Conservation (phyloP, 2,797 vertebrate species). For the Sparidentex hasta region DNA sequence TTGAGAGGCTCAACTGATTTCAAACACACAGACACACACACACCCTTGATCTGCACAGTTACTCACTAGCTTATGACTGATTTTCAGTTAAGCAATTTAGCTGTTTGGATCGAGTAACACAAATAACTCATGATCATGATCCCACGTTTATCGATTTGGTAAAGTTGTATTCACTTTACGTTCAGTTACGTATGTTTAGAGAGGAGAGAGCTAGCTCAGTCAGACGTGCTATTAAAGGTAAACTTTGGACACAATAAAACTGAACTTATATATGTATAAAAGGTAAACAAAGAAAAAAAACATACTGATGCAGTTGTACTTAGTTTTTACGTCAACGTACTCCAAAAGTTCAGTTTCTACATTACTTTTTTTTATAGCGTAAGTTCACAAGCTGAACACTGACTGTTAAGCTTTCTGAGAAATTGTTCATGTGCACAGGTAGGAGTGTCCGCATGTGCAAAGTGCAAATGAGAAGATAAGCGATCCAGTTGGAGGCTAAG, state of each 20-base stretch:
- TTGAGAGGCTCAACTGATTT: too few relatives aligned
- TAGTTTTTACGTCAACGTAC: background rate
- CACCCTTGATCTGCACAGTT: too few relatives aligned
- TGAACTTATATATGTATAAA: background rate
- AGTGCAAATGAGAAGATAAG: conserved; percentile 66
- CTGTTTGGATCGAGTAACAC: too few relatives aligned
- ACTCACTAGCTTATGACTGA: too few relatives aligned
- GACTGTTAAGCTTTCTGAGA: background rate
- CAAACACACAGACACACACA: too few relatives aligned
- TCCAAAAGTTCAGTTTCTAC: background rate
- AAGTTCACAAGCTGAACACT: background rate
- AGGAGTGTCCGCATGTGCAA: conserved; percentile 54
- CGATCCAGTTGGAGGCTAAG: conserved; percentile 15
- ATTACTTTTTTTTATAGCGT: background rate
- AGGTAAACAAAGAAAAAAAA: background rate
- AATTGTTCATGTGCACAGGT: background rate
- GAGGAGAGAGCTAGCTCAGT: background rate
- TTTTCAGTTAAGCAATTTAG: too few relatives aligned
- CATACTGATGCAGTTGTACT: background rate
- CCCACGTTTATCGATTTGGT: too few relatives aligned
- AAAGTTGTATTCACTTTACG: too few relatives aligned
- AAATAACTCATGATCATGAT: too few relatives aligned
- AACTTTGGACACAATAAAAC: background rate
- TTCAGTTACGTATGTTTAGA: too few relatives aligned
- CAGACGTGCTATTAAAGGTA: background rate